Evolutionary conservation across 2,113 vertebrate species (phyloP).

Genomic region (Amia ocellicauda): DNA sequence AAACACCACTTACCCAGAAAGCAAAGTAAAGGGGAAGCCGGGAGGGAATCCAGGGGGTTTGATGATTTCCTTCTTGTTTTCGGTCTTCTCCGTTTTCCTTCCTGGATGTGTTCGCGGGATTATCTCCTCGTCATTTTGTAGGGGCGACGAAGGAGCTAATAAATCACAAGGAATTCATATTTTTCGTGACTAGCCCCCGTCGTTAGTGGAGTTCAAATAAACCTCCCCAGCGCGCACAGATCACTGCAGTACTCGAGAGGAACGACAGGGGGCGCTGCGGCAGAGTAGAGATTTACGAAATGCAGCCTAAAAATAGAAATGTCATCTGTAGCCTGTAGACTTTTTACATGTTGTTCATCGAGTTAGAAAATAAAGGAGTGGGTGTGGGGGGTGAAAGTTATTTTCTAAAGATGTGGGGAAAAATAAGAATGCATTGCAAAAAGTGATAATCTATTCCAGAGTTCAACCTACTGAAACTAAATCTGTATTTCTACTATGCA

Average conservation of each 20-base stretch:
- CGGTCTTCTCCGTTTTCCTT: neutral
- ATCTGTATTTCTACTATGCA: no score
- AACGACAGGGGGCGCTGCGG: conserved; percentile 11
- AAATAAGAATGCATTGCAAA: no score
- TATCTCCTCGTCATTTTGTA: conserved; percentile 5
- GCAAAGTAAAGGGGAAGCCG: conserved; percentile 51
- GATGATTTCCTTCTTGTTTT: conserved; percentile 10
- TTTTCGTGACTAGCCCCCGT: neutral
- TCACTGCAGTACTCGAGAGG: conserved; percentile 3
- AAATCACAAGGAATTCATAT: neutral
- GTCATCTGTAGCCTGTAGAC: no score
- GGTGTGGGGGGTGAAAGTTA: no score
- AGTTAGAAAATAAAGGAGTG: no score
- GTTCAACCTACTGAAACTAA: no score
- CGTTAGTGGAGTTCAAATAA: neutral
- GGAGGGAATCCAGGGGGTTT: conserved; percentile 33
- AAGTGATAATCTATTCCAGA: no score
- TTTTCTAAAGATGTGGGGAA: no score
- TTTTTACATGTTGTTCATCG: no score
- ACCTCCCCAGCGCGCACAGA: neutral
- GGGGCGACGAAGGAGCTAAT: neutral
- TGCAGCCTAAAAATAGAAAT: no score
- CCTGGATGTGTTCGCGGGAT: neutral
- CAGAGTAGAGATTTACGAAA: no score
- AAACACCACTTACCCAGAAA: conserved; percentile 65